phyloP scores from a whole-genome alignment of 2,113 vertebrate species.

The Podarcis cretensis region DNA sequence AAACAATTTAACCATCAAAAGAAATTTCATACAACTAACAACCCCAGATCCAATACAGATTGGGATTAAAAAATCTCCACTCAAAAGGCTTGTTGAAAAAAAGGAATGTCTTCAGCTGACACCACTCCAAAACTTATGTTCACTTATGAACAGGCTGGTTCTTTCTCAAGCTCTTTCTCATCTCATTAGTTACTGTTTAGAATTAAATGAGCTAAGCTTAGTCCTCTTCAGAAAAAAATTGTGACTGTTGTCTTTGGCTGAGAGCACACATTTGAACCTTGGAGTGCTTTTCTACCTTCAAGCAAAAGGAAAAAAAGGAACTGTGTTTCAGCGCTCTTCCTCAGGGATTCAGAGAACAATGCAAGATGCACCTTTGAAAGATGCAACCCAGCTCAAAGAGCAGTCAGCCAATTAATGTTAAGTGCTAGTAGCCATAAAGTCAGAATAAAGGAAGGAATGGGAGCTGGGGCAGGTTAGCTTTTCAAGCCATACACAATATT shows the following conservation, averaged over 20 bases:
- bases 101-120: no score
- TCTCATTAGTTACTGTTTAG: constrained; percentile 12
- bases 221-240: background rate
- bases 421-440: constrained; percentile 24
- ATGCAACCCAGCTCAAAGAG: constrained; percentile 7
- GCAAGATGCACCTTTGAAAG: constrained; percentile 9
- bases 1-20: no score
- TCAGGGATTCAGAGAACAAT: background rate
- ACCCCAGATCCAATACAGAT: no score
- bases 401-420: constrained; percentile 5
- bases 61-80: no score
- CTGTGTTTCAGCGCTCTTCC: background rate
- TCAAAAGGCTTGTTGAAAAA: no score
- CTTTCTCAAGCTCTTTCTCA: constrained; percentile 17
- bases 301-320: background rate
- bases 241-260: background rate
- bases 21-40: no score
- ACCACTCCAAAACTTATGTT: background rate
- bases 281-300: constrained; percentile 2
- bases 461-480: background rate
- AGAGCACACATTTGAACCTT: constrained; percentile 25
- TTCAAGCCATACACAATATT: background rate
- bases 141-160: constrained; percentile 11
- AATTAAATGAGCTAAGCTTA: background rate
- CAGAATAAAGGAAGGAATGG: background rate